phyloP scores from a whole-genome alignment of 2,113 vertebrate species.

The Eclectus roratus region DNA sequence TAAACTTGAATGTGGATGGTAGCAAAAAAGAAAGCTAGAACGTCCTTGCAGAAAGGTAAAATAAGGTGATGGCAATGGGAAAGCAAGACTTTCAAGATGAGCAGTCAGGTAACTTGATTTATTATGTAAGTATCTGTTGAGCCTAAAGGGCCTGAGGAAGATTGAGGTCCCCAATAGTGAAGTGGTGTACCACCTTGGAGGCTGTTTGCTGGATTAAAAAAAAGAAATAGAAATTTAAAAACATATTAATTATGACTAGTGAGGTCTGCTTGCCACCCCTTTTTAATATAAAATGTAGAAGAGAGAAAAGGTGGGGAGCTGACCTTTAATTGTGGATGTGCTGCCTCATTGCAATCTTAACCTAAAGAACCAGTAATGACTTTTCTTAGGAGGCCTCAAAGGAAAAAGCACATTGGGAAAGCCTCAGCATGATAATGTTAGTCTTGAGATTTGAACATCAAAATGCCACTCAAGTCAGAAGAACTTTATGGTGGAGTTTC shows the following conservation, averaged over 20 bases:
- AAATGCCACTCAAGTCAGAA: background rate
- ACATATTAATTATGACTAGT: background rate
- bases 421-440: background rate
- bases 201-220: background rate
- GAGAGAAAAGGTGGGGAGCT: background rate
- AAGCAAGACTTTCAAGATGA: background rate
- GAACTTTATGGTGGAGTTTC: background rate
- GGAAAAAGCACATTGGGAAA: background rate
- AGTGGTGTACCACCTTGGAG: background rate
- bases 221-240: background rate
- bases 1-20: background rate
- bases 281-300: background rate
- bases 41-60: background rate
- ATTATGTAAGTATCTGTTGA: background rate
- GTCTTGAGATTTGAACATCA: background rate
- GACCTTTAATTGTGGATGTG: background rate
- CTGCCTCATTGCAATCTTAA: background rate
- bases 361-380: background rate
- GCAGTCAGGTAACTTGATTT: background rate
- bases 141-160: background rate
- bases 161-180: background rate
- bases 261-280: background rate
- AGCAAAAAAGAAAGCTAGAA: background rate
- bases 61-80: background rate
- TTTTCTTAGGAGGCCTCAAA: background rate